Evolutionary conservation across 1,140 invertebrate genomes (phyloP).

Genomic region (Drosophila guanche): DNA sequence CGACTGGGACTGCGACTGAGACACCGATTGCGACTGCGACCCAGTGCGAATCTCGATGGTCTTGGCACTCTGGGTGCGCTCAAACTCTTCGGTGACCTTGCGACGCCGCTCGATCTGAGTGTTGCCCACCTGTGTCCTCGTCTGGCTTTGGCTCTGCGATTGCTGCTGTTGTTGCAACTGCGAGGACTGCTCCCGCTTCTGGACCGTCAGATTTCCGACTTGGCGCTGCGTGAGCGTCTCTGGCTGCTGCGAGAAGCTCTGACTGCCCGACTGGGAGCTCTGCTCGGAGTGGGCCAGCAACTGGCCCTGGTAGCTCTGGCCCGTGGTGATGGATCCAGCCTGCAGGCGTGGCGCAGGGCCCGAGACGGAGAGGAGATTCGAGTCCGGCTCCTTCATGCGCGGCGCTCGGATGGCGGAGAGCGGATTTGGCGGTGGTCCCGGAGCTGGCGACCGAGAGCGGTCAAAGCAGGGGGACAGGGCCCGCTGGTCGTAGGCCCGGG

Average conservation of each 20-base stretch:
- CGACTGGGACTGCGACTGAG: conserved; percentile 39
- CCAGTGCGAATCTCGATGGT: conserved; percentile 85
- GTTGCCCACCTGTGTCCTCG: conserved; percentile 84
- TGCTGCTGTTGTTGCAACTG: conserved; percentile 68
- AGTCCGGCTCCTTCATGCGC: conserved; percentile 84
- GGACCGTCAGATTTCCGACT: conserved; percentile 64
- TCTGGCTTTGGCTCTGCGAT: conserved; percentile 67
- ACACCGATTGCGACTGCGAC: conserved; percentile 21
- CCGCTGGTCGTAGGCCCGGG: conserved; percentile 85
- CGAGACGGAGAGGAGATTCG: conserved; percentile 35
- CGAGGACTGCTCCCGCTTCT: conserved; percentile 66
- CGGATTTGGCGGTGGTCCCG: conserved; percentile 86
- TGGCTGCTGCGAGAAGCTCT: conserved; percentile 66
- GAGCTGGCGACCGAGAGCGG: conserved; percentile 85
- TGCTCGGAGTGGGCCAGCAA: conserved; percentile 73
- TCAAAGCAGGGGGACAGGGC: conserved; percentile 85
- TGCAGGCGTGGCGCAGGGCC: conserved; percentile 54
- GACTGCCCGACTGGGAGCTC: conserved; percentile 57
- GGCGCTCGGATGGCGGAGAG: conserved; percentile 85
- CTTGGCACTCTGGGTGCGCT: conserved; percentile 86
- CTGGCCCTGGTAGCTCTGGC: conserved; percentile 76
- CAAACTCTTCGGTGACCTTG: conserved; percentile 87
- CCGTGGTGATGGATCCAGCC: conserved; percentile 76
- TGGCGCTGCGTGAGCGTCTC: conserved; percentile 54
- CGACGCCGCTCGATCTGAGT: conserved; percentile 86